Conservation (phyloP, 2,797 vertebrate species). For the Triplophysa bombifrons region DNA sequence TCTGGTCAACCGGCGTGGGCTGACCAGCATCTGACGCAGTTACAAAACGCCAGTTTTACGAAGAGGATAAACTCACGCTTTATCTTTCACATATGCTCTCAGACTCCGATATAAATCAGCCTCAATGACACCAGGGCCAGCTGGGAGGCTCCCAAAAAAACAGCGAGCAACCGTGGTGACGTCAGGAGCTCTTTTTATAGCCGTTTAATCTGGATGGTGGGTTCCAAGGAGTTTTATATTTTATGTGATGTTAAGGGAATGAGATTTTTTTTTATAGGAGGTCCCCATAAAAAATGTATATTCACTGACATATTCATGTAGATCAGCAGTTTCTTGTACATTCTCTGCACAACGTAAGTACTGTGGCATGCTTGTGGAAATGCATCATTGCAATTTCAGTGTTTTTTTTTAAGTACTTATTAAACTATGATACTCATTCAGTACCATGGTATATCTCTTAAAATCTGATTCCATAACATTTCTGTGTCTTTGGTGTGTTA, state of each 20-base stretch:
- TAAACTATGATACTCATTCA: not conserved
- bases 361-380: not conserved
- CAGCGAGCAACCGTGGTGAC: not conserved
- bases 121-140: conserved; percentile 47
- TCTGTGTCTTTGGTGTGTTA: no score
- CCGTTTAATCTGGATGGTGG: not conserved
- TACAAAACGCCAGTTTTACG: conserved; percentile 70
- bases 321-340: conserved; percentile 10
- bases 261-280: not conserved
- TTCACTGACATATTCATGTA: not conserved
- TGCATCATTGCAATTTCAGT: not conserved
- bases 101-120: conserved; percentile 62
- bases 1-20: conserved; percentile 63
- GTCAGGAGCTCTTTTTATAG: conserved; percentile 19
- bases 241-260: not conserved
- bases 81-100: conserved; percentile 68
- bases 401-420: not conserved
- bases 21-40: conserved; percentile 66
- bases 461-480: not conserved
- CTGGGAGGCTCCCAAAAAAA: conserved; percentile 19
- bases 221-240: not conserved
- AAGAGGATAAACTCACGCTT: conserved; percentile 71
- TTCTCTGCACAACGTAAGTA: not conserved
- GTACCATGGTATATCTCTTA: not conserved
- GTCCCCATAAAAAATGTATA: not conserved